These are phyloP conservation scores for Cephus pulcher DNA, from an alignment of 2,888 invertebrate genomes.

Conservation along the genomic window DNA sequence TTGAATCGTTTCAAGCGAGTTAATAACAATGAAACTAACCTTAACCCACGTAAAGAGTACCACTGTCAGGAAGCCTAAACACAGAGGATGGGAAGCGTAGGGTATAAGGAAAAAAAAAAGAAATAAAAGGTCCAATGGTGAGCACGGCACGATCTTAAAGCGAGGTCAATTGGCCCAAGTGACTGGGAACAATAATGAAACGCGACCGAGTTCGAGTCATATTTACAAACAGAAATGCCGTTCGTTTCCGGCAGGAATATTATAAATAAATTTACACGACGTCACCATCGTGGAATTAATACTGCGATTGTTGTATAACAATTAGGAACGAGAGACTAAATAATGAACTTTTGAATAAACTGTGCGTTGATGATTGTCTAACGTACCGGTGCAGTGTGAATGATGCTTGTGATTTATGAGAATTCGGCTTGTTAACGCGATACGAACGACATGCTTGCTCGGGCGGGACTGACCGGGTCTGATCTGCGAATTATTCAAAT, in stretches of 20 bases:
- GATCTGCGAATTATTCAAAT: neutral
- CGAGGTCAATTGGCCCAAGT: conserved; percentile 10
- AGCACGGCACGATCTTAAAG: conserved; percentile 5
- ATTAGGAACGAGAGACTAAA: neutral
- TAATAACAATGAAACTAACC: neutral
- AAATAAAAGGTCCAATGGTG: neutral
- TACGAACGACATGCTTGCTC: neutral
- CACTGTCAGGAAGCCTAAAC: neutral
- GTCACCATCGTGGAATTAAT: neutral
- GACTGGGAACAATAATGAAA: conserved; percentile 2
- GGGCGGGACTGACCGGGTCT: neutral
- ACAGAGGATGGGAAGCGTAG: neutral
- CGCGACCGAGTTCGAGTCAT: neutral
- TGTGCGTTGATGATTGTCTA: neutral
- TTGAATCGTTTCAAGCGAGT: neutral
- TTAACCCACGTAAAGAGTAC: neutral
- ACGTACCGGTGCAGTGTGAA: neutral
- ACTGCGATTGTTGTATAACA: neutral
- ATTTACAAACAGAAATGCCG: neutral
- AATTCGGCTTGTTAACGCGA: neutral
- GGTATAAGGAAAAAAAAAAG: neutral
- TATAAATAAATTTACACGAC: neutral
- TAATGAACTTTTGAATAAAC: neutral
- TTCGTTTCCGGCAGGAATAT: neutral
- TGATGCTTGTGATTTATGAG: neutral